Base-by-base conservation (phyloP, 64 coral and sea anemone species). In the Dendrophyllia cribrosa region DNA sequence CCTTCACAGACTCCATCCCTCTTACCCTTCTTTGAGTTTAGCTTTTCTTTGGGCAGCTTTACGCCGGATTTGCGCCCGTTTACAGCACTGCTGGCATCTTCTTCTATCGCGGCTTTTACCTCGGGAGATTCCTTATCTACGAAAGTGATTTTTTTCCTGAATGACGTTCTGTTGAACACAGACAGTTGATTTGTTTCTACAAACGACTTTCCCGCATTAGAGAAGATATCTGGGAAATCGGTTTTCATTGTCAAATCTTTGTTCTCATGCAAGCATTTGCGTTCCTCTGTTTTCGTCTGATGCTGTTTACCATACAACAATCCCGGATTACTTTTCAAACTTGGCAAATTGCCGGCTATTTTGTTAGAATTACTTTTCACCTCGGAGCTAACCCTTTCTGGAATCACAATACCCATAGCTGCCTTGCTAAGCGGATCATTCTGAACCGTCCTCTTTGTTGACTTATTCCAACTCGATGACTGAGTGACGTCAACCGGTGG, bases 201-300 rank as follows among this genome's bases (percentile, higher is more conserved):
- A 13, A 84, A 48, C 43, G 80, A 65, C 62, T 84, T 84, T 22
- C 80, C 80, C 19, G 43, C 44, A 68, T 64, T 84, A 9, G 80
- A 68, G 16, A 67, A 68, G 22, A 84, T 67, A 20, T 84, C 61
- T 14, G 80, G 80, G 3, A 83, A 43, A 66, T 24, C 43, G 44
- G 15, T 66, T 16, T 10, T 49, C 4, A 19, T 48, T 48, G 24
- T 24, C 9, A 23, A 20, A n/a, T 51, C 45, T 48, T 23, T 51
- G 46, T 10, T 24, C 46, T 56, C 7, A 7, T 56, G 7, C 12
- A 56, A 56, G 45, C 16, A 9, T 3, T 50, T 75, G 5, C 13
- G 72, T 20, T 49, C 16, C 62, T 51, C 3, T 45, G 12, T 62
- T 16, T 4, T 4, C 43, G 51, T 6, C 10, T 84, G 25, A 4